These are phyloP conservation scores for Indicator indicator DNA, from an alignment of 2,113 vertebrate genomes.

Conservation along the genomic window DNA sequence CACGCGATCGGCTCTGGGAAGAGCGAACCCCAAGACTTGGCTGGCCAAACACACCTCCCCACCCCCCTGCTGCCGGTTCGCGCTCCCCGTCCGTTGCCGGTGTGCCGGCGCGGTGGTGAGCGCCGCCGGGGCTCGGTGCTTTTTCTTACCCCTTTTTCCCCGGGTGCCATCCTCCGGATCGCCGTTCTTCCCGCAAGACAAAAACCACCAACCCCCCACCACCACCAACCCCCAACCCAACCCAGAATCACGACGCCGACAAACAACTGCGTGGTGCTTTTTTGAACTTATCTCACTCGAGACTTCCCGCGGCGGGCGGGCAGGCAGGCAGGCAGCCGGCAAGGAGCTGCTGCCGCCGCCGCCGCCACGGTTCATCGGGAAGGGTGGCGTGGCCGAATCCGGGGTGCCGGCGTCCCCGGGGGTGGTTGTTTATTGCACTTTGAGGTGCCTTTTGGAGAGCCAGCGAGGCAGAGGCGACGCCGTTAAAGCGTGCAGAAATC, in stretches of 20 bases:
- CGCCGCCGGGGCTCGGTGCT: background rate
- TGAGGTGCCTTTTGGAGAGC: constrained; percentile 78
- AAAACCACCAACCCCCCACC: too few species aligned
- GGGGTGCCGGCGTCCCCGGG: background rate
- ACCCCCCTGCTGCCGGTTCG: background rate
- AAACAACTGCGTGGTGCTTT: constrained; percentile 52
- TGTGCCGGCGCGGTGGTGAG: background rate
- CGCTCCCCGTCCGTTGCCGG: background rate
- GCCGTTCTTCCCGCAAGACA: constrained; percentile 34
- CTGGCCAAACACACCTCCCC: background rate
- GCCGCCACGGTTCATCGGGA: background rate
- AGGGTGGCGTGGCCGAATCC: background rate
- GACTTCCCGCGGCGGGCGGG: background rate
- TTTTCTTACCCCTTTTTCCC: constrained; percentile 11
- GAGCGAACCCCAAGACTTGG: constrained; percentile 49
- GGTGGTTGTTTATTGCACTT: constrained; percentile 69
- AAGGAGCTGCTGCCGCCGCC: background rate
- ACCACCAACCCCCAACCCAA: background rate
- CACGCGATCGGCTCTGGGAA: constrained; percentile 51
- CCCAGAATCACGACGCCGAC: background rate
- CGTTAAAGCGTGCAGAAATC: constrained; percentile 32
- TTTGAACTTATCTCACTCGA: background rate
- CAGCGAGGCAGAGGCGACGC: constrained; percentile 51
- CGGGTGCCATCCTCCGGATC: constrained; percentile 46
- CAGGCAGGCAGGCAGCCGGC: background rate